A percentile compares a stretch with the other conserved stretches of the same genome.
Conservation (phyloP, 1,140 invertebrate genomes). For the Drosophila nannoptera region DNA sequence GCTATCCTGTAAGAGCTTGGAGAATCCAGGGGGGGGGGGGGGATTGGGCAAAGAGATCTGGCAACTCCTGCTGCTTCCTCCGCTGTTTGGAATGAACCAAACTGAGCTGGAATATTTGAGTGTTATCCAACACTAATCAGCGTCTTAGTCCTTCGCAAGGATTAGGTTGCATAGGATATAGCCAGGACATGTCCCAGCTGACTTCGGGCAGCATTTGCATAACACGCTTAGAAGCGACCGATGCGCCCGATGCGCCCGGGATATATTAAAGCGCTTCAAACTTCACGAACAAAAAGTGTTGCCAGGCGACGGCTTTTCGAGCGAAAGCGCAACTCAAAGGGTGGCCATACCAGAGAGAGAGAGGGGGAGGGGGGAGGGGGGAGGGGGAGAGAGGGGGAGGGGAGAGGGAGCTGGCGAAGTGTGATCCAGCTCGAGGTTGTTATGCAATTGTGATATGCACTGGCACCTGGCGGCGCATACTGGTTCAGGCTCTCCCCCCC, state of each 20-base stretch:
- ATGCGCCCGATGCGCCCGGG: neutral
- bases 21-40: too few relatives aligned
- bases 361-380: neutral
- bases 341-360: neutral
- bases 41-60: too few relatives aligned
- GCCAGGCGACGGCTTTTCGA: neutral
- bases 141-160: too few relatives aligned
- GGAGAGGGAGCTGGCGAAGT: neutral
- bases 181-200: too few relatives aligned
- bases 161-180: too few relatives aligned
- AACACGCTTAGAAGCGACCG: slow-evolving; percentile 6
- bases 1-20: too few relatives aligned
- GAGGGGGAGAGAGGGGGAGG: neutral
- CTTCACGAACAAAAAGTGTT: slow-evolving; percentile 8
- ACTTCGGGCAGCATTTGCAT: slow-evolving; percentile 24
- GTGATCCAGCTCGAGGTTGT: neutral
- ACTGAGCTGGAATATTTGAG: too few relatives aligned
- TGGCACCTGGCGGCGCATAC: neutral
- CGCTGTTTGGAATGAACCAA: too few relatives aligned
- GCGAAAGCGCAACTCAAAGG: neutral
- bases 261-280: neutral
- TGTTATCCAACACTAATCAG: too few relatives aligned
- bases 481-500: neutral
- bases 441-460: slow-evolving; percentile 16
- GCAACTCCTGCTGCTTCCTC: too few relatives aligned